Conservation (phyloP, 2,888 invertebrate species). For the Ophion slaviceki region DNA sequence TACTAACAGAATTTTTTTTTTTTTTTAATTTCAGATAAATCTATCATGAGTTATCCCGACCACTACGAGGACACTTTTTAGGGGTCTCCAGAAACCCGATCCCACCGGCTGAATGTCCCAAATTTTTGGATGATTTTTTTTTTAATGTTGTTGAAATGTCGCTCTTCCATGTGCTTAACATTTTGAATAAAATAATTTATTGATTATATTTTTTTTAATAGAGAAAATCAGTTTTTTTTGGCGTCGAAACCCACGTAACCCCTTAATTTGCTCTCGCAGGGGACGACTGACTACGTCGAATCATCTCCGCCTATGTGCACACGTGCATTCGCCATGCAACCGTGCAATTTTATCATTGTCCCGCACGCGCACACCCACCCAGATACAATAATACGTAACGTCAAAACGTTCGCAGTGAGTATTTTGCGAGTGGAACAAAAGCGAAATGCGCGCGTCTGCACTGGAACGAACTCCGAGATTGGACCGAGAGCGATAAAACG, state of each 20-base stretch:
- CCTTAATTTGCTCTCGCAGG: not conserved
- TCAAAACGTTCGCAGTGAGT: slow-evolving; percentile 1
- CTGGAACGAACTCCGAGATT: slow-evolving; percentile 36
- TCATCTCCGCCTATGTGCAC: not conserved
- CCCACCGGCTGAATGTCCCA: too few relatives aligned
- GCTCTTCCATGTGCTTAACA: too few relatives aligned
- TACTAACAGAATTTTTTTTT: too few relatives aligned
- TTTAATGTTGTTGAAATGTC: too few relatives aligned
- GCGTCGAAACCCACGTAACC: not conserved
- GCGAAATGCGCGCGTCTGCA: slow-evolving; percentile 23
- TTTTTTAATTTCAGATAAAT: too few relatives aligned
- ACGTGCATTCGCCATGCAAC: slow-evolving; percentile 1
- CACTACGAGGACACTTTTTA: too few relatives aligned
- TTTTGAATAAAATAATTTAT: too few relatives aligned
- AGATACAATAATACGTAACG: slow-evolving; percentile 13
- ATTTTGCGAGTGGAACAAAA: slow-evolving; percentile 49
- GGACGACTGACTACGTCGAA: slow-evolving; percentile 12
- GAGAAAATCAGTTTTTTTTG: too few relatives aligned
- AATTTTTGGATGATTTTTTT: too few relatives aligned
- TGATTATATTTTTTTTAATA: too few relatives aligned
- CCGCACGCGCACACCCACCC: slow-evolving; percentile 2
- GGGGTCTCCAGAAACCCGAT: too few relatives aligned
- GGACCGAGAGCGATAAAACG: slow-evolving; percentile 50
- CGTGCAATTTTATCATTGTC: slow-evolving; percentile 21
- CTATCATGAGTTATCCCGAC: too few relatives aligned